phyloP scores from a whole-genome alignment of 2,888 invertebrate genomes.

The Yponomeuta plumbellus region DNA sequence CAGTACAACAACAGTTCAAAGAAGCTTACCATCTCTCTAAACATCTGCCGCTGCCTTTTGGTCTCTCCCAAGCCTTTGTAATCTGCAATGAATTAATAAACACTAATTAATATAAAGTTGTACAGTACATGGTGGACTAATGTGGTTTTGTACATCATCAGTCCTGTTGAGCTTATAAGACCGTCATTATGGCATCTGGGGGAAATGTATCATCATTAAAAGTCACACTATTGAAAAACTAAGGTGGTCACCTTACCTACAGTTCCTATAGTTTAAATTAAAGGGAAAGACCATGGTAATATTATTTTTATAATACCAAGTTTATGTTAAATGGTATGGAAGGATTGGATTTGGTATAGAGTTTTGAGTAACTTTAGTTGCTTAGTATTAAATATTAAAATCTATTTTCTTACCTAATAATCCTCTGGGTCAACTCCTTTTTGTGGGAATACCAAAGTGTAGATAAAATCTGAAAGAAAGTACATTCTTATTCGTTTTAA shows the following conservation, averaged over 20 bases:
- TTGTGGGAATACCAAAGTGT: too few species aligned
- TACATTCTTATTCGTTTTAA: background rate
- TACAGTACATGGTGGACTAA: background rate
- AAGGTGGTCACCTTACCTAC: background rate
- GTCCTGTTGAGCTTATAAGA: slow-evolving; percentile 28
- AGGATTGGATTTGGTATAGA: too few species aligned
- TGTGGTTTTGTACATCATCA: background rate
- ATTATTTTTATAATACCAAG: background rate
- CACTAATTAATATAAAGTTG: background rate
- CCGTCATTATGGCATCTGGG: slow-evolving; percentile 28
- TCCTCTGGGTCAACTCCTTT: too few species aligned
- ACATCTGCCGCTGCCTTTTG: too few species aligned
- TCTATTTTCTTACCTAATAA: too few species aligned
- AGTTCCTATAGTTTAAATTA: background rate
- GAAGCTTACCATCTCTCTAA: too few species aligned
- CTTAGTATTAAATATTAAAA: too few species aligned
- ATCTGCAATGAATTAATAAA: background rate
- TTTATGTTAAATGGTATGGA: too few species aligned
- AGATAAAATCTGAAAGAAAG: background rate
- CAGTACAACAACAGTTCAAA: too few species aligned
- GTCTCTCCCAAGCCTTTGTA: too few species aligned
- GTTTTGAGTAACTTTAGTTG: too few species aligned
- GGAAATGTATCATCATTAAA: slow-evolving; percentile 26
- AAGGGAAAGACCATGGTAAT: background rate
- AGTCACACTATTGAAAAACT: background rate